phyloP scores from a whole-genome alignment of 2,888 invertebrate genomes.

The Spodoptera littoralis region DNA sequence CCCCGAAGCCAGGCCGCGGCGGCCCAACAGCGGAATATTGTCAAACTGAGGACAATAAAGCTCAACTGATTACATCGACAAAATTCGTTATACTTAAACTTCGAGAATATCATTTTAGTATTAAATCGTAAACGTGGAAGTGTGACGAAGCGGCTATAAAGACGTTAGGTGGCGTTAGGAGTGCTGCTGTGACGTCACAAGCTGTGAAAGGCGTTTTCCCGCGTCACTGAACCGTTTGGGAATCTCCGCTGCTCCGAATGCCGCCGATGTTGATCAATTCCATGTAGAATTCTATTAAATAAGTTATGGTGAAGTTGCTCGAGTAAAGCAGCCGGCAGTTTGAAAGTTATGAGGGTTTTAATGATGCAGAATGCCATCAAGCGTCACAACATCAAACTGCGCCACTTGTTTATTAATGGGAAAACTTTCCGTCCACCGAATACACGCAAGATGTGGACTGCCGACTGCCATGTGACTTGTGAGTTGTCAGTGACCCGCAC shows the following conservation, averaged over 20 bases:
- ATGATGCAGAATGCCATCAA: slow-evolving; percentile 60
- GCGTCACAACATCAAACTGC: slow-evolving; percentile 57
- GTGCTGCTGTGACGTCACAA: slow-evolving; percentile 20
- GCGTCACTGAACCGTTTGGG: slow-evolving; percentile 31
- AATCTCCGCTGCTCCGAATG: slow-evolving; percentile 20
- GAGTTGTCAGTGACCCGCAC: slow-evolving; percentile 27
- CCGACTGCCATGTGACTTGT: slow-evolving; percentile 21
- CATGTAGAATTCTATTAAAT: slow-evolving; percentile 54
- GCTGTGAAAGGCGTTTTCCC: slow-evolving; percentile 5
- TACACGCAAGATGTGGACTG: slow-evolving; percentile 34
- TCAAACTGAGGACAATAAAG: slow-evolving; percentile 50
- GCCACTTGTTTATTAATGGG: slow-evolving; percentile 55
- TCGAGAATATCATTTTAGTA: slow-evolving; percentile 47
- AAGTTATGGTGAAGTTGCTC: slow-evolving; percentile 52
- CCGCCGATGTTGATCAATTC: slow-evolving; percentile 43
- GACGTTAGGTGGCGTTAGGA: slow-evolving; percentile 18
- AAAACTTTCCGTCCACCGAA: slow-evolving; percentile 48
- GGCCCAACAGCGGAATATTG: slow-evolving; percentile 33
- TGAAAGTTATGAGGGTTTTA: slow-evolving; percentile 58
- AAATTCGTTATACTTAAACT: slow-evolving; percentile 48
- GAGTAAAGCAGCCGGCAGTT: slow-evolving; percentile 44
- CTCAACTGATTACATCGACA: slow-evolving; percentile 49
- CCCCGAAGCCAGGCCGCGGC: slow-evolving; percentile 12
- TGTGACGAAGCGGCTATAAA: slow-evolving; percentile 32
- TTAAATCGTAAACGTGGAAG: slow-evolving; percentile 44